These are phyloP conservation scores for Unio pictorum DNA, from an alignment of 2,888 invertebrate species.

Conservation along the genomic window DNA sequence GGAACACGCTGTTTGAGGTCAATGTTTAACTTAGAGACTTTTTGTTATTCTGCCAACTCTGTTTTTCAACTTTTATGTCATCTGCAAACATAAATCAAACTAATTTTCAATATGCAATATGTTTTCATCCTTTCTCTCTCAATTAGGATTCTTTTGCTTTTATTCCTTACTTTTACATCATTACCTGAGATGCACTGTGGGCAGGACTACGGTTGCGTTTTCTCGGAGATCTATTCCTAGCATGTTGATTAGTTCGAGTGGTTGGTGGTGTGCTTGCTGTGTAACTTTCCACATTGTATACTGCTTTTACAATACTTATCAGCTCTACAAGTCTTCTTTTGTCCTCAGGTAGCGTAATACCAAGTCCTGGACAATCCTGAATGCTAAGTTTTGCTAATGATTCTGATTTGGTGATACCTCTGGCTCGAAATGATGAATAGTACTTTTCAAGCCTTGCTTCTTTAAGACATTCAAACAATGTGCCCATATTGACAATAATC, in stretches of 20 bases:
- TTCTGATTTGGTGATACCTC: slow-evolving; percentile 64
- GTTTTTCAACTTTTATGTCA: too few relatives aligned
- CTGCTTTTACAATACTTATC: slow-evolving; percentile 65
- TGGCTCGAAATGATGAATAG: slow-evolving; percentile 61
- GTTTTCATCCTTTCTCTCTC: too few relatives aligned
- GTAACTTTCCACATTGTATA: slow-evolving; percentile 45
- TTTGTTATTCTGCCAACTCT: too few relatives aligned
- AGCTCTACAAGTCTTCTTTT: slow-evolving; percentile 62
- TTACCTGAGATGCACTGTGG: slow-evolving; percentile 20
- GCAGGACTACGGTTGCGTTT: slow-evolving; percentile 47
- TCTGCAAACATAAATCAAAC: too few relatives aligned
- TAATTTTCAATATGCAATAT: too few relatives aligned
- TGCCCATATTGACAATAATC: slow-evolving; percentile 44
- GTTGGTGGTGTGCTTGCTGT: slow-evolving; percentile 18
- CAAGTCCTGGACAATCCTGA: slow-evolving; percentile 61
- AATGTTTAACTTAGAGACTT: too few relatives aligned
- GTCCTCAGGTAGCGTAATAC: slow-evolving; percentile 62
- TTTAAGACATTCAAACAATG: slow-evolving; percentile 61
- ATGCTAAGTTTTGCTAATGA: slow-evolving; percentile 59
- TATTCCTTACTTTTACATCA: too few relatives aligned
- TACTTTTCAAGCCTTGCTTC: slow-evolving; percentile 68
- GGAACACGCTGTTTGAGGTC: too few relatives aligned
- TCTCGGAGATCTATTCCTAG: slow-evolving; percentile 29
- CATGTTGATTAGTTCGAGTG: slow-evolving; percentile 20
- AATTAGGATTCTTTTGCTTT: too few relatives aligned